Percentiles rank a stretch among this genome's conserved stretches.
Conservation (phyloP, 2,113 vertebrate genomes). For the Coracopsis vasa region DNA sequence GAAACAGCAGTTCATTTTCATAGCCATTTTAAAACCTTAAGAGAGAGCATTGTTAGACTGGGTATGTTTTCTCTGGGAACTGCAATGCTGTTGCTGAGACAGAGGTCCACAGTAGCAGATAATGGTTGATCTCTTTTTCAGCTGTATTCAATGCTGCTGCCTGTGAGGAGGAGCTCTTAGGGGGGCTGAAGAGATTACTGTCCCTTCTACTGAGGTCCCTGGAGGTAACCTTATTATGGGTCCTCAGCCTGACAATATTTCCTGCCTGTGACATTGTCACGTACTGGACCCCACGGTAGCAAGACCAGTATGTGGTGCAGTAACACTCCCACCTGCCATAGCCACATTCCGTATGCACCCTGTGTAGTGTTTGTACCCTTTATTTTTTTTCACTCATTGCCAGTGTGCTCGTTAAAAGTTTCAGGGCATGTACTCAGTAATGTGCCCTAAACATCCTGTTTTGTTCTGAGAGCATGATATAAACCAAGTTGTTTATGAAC, state of each 20-base stretch:
- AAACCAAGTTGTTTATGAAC: background rate
- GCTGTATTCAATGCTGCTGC: background rate
- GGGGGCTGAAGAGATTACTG: background rate
- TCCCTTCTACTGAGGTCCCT: accelerated
- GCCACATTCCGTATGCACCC: background rate
- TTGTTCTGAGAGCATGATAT: background rate
- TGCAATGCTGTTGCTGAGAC: background rate
- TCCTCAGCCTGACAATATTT: background rate
- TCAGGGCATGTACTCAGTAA: background rate
- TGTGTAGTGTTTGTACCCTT: background rate
- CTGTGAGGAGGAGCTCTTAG: background rate
- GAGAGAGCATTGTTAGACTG: background rate
- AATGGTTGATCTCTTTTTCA: background rate
- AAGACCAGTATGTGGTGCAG: background rate
- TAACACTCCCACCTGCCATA: background rate
- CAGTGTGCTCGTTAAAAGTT: accelerated
- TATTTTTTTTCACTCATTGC: background rate
- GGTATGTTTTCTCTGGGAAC: background rate
- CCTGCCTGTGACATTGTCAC: background rate
- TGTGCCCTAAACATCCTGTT: background rate
- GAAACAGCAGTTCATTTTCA: background rate
- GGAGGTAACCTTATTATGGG: background rate
- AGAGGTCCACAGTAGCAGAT: background rate
- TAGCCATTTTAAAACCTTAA: background rate
- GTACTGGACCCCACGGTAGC: background rate